Evolutionary conservation across 2,113 vertebrate genomes (phyloP), one percentile per base, ranked within the genome.

Genomic region (Myxocyprinus asiaticus): DNA sequence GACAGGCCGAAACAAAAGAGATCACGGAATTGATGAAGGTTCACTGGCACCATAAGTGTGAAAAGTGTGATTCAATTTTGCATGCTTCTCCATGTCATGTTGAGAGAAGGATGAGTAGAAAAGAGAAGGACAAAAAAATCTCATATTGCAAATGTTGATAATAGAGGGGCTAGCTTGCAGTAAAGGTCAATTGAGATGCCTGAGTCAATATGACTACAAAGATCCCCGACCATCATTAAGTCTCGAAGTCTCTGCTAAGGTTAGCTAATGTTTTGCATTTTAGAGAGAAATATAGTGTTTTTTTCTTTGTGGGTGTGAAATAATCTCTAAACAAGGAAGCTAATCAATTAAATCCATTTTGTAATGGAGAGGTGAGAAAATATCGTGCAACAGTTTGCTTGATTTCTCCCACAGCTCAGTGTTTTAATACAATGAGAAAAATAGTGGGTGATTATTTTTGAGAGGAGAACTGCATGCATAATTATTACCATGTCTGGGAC

Each of bases 1-100:
- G 89, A 90, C 87, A 88, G 84, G 84, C 84, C 71, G 76, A 88
- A 90, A 70, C 87, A 78, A 87, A 88, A 86, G 86, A 86, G 86
- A 89, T 91, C 79, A 70, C 85, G 51, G 78, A 85, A 83, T 82
- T 86, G 87, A 92, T 90, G 86, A 85, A 48, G 69, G 73, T 83
- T 81, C 84, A 85, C 80, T 42, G n/a, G 61, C 63, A 67, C 58
- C 82, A 83, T 83, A 85, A 87, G 87, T 65, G 87, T 68, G 58
- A 87, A 90, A 86, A 90, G 91, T 88, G 88, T 85, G 87, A 85
- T 83, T 79, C 78, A 14, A 81, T 91, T 84, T 86, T 80, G 69
- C 56, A 71, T 83, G 78, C 48, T 51, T 58, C 44, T 55, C 33
- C 22, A 22, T 81, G 86, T 88, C 80, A 73, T 50, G 51, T 77